These are phyloP conservation scores for Chalcosyrphus nemorum DNA, from an alignment of 2,888 invertebrate genomes.

Conservation along the genomic window DNA sequence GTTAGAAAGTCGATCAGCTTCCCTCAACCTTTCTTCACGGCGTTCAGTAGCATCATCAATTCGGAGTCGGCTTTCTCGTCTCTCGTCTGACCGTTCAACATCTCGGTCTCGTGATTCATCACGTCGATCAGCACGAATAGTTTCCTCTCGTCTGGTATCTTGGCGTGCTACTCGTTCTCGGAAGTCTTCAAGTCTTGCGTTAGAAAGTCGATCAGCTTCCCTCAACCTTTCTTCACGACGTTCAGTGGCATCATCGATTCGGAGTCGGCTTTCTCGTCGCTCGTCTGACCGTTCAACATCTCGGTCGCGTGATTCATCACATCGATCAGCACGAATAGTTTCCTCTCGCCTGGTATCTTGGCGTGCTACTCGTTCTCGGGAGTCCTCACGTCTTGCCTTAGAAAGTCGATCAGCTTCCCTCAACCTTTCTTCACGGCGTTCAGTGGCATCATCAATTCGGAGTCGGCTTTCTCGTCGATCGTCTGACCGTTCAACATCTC, in stretches of 20 bases:
- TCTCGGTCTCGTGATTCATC: not conserved
- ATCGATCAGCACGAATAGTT: not conserved
- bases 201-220: too few relatives aligned
- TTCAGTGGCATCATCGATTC: not conserved
- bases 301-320: not conserved
- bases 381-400: not conserved
- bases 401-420: not conserved
- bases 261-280: not conserved
- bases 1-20: too few relatives aligned
- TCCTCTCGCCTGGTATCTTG: not conserved
- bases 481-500: too few relatives aligned
- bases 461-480: not conserved
- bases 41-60: not conserved
- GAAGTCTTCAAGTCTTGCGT: not conserved
- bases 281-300: not conserved
- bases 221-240: not conserved
- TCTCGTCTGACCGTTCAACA: not conserved
- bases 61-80: not conserved
- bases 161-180: not conserved
- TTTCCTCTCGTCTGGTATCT: not conserved
- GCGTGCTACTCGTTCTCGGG: not conserved
- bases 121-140: too few relatives aligned
- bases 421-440: not conserved
- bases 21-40: not conserved
- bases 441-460: not conserved